These are phyloP conservation scores for Rhynchotus rufescens DNA, from an alignment of 2,797 vertebrate species.

Conservation along the genomic window DNA sequence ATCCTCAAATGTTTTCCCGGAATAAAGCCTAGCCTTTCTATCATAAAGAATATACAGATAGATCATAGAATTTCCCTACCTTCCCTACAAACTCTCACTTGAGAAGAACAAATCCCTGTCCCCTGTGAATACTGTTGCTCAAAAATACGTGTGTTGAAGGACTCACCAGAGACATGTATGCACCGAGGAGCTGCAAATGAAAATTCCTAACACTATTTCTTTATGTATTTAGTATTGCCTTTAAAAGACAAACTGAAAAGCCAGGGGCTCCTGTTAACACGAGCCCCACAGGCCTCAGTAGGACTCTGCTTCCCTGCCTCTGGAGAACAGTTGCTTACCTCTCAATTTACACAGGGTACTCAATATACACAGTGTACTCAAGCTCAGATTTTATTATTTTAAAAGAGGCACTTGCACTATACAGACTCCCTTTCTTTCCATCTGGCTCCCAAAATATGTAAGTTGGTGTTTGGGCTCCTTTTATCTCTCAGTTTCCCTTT, in stretches of 20 bases:
- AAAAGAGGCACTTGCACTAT: neutral
- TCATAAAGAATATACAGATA: neutral
- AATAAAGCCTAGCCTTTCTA: neutral
- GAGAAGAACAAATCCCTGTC: neutral
- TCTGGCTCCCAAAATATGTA: neutral
- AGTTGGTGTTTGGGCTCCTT: neutral
- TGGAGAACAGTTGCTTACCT: no score
- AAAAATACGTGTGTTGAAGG: accelerated
- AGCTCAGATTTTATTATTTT: neutral
- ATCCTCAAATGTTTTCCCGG: neutral
- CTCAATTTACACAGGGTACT: neutral
- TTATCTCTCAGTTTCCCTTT: neutral
- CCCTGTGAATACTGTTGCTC: neutral
- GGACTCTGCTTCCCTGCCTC: neutral
- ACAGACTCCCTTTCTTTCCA: neutral
- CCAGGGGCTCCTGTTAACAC: neutral
- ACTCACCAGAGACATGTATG: neutral
- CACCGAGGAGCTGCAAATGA: neutral
- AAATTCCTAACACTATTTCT: neutral
- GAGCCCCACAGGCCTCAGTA: neutral
- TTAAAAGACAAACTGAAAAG: neutral
- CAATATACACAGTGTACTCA: neutral
- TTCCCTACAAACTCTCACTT: neutral
- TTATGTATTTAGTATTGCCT: neutral
- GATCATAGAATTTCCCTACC: neutral